A percentile compares a stretch with the other conserved stretches of the same genome.
Conservation (phyloP, 2,797 vertebrate genomes). For the Trichosurus vulpecula region DNA sequence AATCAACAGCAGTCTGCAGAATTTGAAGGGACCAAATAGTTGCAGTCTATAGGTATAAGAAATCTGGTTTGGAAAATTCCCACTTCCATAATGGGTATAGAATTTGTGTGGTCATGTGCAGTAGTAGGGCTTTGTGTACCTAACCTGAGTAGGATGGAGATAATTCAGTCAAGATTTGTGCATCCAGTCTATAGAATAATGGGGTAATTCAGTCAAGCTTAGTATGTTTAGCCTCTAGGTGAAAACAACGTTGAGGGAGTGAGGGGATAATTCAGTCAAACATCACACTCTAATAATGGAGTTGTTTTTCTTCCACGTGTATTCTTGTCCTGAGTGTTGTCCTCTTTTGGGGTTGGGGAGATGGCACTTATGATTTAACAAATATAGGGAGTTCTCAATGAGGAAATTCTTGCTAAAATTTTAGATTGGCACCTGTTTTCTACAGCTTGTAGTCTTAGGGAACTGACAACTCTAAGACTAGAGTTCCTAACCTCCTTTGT, state of each 20-base stretch:
- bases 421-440: not conserved
- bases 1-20: not conserved
- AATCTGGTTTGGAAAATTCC: not conserved
- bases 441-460: not conserved
- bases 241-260: not conserved
- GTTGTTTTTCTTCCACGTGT: not conserved
- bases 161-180: not conserved
- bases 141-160: not conserved
- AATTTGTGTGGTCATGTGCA: not conserved
- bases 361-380: not conserved
- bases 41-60: not conserved
- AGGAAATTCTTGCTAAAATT: not conserved
- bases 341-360: not conserved
- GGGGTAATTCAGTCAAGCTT: not conserved
- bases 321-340: not conserved
- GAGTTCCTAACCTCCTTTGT: not conserved
- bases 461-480: not conserved
- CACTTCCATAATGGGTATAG: not conserved
- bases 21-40: not conserved
- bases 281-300: not conserved
- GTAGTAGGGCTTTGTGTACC: not conserved
- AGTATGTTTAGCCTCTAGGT: not conserved
- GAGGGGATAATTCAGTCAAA: not conserved
- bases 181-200: not conserved
- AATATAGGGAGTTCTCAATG: not conserved